Evolutionary conservation across 2,113 vertebrate species (phyloP), one percentile per base, ranked within the genome.

Genomic region (Rhynchopsitta pachyrhyncha): DNA sequence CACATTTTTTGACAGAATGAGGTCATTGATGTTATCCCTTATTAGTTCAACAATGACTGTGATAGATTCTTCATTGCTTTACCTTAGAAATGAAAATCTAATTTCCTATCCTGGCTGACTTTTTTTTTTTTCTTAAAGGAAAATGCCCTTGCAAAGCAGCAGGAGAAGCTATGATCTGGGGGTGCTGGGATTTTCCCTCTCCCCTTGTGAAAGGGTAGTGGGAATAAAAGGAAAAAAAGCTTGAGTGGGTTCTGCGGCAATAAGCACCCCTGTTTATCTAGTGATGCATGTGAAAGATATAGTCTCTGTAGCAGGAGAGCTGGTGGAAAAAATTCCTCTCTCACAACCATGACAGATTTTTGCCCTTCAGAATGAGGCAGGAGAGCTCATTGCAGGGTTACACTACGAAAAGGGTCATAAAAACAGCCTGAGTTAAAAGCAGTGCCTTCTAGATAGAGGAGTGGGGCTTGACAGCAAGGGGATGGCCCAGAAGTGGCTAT

Each of bases 1-100:
- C 79, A 91, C 81, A 41, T 86, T 91, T 96, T 93, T 86, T 97
- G 97, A 95, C 96, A 97, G 95, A 98, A 97, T 97, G 94, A 93
- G 95, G 94, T 96, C 69, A 0, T 41, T 94, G 89, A 59, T 18
- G 63, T 93, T 97, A 93, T 88, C 82, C 76, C 76, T 95, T 94
- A 97, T 97, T 96, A 97, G 86, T 28, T 97, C 92, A 96, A 93
- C 96, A 97, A 97, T 94, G 88, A 68, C 46, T 15, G 2, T 95
- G 96, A 86, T 96, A 93, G 94, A 81, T 93, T 92, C 91, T 94
- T 73, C 78, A 19, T 35, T 86, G 62, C 76, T 66, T 87, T 88
- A 93, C 82, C 62, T 88, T 88, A 95, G 74, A 81, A 88, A 64
- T 82, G 82, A 80, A 90, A 95, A 82, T 35, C 55, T 89, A 24